Percentiles rank a stretch among this genome's conserved stretches.
These are phyloP conservation scores for Ctenomys sociabilis DNA, from an alignment of 2,113 vertebrate species.

Conservation along the genomic window DNA sequence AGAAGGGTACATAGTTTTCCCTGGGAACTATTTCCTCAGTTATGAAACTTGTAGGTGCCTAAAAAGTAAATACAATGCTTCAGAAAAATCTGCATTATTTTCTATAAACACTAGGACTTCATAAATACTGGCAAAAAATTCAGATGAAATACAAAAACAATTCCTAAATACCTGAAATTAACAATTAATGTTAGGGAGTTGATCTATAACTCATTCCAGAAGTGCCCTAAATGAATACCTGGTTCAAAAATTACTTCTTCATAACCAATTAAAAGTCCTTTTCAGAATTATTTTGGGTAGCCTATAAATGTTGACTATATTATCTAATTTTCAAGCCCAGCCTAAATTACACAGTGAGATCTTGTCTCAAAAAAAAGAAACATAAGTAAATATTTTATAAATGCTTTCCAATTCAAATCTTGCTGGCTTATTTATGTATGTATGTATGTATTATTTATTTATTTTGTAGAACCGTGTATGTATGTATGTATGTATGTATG, in stretches of 20 bases:
- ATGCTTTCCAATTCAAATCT: conserved; percentile 47
- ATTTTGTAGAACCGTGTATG: too few species aligned
- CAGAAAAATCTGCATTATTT: conserved; percentile 28
- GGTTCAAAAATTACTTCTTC: conserved; percentile 24
- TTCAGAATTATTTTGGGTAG: conserved; percentile 49
- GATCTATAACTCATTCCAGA: conserved; percentile 2
- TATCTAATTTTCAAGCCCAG: neutral
- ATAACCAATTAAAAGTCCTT: conserved; percentile 54
- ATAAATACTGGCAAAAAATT: conserved; percentile 56
- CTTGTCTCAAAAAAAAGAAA: neutral
- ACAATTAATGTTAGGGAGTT: conserved; percentile 26
- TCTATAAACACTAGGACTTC: conserved; percentile 11
- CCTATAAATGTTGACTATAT: conserved; percentile 34
- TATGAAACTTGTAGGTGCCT: conserved; percentile 13
- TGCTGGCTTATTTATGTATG: too few species aligned
- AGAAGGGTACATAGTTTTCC: neutral
- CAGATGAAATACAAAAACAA: conserved; percentile 36
- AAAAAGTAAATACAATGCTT: neutral
- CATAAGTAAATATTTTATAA: neutral
- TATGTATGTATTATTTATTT: too few species aligned
- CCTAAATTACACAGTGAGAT: neutral
- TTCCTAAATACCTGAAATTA: conserved; percentile 47
- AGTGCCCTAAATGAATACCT: conserved; percentile 18
- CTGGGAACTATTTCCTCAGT: conserved; percentile 1
- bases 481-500: too few species aligned